Percentiles rank a stretch among this genome's conserved stretches.
phyloP scores from a whole-genome alignment of 2,797 vertebrate genomes.

The Chaunax sp. region DNA sequence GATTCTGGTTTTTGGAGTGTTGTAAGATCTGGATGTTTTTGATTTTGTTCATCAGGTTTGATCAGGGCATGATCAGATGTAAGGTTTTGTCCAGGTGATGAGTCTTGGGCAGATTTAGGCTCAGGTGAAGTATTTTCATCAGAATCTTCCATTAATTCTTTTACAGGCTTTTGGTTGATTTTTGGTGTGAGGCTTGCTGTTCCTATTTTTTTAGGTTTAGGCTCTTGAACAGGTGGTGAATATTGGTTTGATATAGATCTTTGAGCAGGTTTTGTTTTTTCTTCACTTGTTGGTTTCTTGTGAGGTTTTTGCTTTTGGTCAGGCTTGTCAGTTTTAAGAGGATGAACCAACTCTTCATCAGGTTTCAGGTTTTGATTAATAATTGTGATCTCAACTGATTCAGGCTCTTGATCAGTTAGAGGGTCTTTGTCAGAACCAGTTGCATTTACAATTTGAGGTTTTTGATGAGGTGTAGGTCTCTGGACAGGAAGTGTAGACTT shows the following conservation, averaged over 20 bases:
- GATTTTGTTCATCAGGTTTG: conserved; percentile 13
- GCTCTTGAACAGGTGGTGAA: conserved; percentile 9
- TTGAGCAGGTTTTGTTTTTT: conserved; percentile 30
- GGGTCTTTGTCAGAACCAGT: conserved; percentile 29
- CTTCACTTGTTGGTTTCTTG: conserved; percentile 12
- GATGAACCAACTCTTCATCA: background rate
- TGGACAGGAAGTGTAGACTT: conserved; percentile 26
- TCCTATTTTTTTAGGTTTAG: conserved; percentile 20
- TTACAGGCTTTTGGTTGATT: conserved; percentile 7
- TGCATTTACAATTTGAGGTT: conserved; percentile 18
- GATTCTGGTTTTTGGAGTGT: conserved; percentile 39
- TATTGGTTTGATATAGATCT: conserved; percentile 16
- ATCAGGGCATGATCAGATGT: background rate
- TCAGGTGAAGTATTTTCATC: conserved; percentile 8
- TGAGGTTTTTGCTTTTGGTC: conserved; percentile 25
- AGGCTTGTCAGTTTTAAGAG: conserved; percentile 7
- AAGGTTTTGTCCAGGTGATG: conserved; percentile 25
- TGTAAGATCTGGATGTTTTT: conserved; percentile 22
- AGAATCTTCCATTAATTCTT: conserved; percentile 3
- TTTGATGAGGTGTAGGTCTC: conserved; percentile 21
- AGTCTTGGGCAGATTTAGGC: conserved; percentile 22
- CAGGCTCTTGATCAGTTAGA: background rate
- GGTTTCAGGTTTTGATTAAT: conserved; percentile 36
- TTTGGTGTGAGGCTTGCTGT: background rate
- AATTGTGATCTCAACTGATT: conserved; percentile 9